Evolutionary conservation across 2,888 invertebrate genomes (phyloP), one percentile per base, ranked within the genome.

Genomic region (Adelphocoris suturalis): DNA sequence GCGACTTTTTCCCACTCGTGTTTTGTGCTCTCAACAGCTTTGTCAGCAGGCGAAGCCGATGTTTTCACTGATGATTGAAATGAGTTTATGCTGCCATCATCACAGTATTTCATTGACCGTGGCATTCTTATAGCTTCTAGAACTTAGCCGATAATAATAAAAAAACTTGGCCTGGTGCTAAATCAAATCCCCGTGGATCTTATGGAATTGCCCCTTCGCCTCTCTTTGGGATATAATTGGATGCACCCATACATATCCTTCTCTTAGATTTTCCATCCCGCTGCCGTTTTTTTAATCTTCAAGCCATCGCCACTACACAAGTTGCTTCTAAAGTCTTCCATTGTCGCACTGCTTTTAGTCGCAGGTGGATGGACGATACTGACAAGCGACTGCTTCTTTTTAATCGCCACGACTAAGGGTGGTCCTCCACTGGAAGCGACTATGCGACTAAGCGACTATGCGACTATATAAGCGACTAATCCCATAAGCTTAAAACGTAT

Each of bases 191-290:
- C n/a, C 80, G 37, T 37, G 80, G 19, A 80, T 80, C 14, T 37
- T 80, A 37, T 37, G 27, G 19, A n/a, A 80, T 80, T 37, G 80
- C 46, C 28, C 78, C 28, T 78, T 78, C 0, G 78, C 19, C 19
- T 78, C 78, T 19, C 80, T 37, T 80, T 80, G 80, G 46, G 80
- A 80, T 16, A 80, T 80, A 19, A 80, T 80, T n/a, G 68, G 68
- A 68, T 23, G 23, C 23, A 23, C 4, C 23, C 23, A 23, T 23
- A 19, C 1, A 0, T 2, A 37, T 57, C 5, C 7, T n/a, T n/a
- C 23, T 13, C 23, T 5, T 23, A 11, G 23, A 11, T 68, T 68
- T 23, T 68, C 19, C 27, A 12, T 23, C 68, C 68, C 68, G 12
- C 68, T 19, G 68, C 68, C 23, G 68, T 23, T 23, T 23, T 23